Evolutionary conservation across 2,113 vertebrate species (phyloP).

Genomic region (Peromyscus maniculatus): DNA sequence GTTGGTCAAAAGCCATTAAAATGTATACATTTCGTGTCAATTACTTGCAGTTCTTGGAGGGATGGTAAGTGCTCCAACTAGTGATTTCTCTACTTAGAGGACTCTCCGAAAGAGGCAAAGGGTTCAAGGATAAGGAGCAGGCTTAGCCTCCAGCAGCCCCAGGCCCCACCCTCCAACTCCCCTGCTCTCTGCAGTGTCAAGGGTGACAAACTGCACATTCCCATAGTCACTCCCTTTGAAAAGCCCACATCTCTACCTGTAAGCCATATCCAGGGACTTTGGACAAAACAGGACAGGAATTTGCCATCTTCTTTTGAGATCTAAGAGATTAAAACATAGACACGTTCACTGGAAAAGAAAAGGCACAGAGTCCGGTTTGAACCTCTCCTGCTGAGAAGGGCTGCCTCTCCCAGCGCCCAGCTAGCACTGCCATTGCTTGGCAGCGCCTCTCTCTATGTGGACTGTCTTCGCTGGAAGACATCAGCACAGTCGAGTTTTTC

Average conservation of each 20-base stretch:
- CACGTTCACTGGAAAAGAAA: background rate
- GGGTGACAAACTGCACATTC: background rate
- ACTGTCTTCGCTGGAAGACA: constrained; percentile 28
- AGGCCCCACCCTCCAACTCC: background rate
- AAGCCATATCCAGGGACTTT: constrained; percentile 92
- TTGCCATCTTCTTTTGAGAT: constrained; percentile 84
- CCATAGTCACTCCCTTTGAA: background rate
- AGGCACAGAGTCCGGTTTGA: fast-evolving
- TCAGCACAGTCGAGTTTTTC: constrained; percentile 43
- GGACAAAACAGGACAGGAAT: constrained; percentile 78
- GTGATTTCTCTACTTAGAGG: background rate
- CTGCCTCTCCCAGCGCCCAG: background rate
- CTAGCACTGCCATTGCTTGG: background rate
- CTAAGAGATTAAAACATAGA: constrained; percentile 78
- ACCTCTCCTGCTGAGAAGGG: background rate
- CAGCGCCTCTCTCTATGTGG: constrained; percentile 33
- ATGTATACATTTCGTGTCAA: background rate
- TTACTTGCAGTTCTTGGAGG: background rate
- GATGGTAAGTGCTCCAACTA: background rate
- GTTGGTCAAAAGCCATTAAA: constrained; percentile 15
- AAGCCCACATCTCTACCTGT: constrained; percentile 85
- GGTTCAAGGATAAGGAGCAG: background rate
- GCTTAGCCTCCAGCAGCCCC: background rate
- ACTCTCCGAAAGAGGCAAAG: background rate
- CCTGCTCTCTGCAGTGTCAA: background rate